Base-by-base conservation (phyloP, 1,140 invertebrate genomes). In the Polypedilum pembai region DNA sequence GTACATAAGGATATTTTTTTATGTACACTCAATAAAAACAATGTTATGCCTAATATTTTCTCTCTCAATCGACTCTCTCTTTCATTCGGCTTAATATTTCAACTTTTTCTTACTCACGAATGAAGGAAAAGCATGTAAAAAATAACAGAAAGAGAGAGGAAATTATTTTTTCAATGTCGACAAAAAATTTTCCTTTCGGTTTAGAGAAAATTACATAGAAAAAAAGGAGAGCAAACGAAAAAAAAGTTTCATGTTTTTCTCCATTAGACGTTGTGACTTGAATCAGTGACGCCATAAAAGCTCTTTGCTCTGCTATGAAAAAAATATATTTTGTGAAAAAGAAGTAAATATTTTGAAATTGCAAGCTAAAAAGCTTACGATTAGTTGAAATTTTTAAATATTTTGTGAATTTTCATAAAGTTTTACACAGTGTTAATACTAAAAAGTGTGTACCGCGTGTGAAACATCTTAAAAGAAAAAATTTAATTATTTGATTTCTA, bases 221-320 rank as follows among this genome's bases (percentile, higher is more conserved):
- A 10, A 7, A 45, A 56, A n/a, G 45, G 45, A 56, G n/a, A 56
- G 45, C 8, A 45, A 45, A 41, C 5, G 40, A 41, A 41, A 45
- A 45, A 45, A 56, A 56, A 56, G 4, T 56, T 56, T n/a, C 12
- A n/a, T 15, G 12, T 15, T 56, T 10, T 56, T 56, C 45, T 56
- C 45, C 45, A 56, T 56, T 56, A 56, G 45, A 12, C 45, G n/a
- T n/a, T 56, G 12, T 15, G 45, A 56, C 12, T 56, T 56, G 45
- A 56, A 15, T 56, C 45, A 56, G 45, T 56, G 45, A 56, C 45
- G 45, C 45, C 45, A 56, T 56, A 56, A 56, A 56, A 56, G 45
- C 45, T 56, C 10, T 56, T 56, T 40, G 18, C 21, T 73, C 40
- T 18, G 40, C 20, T 41, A 40, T 41, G 8, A 73, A 45, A 40